phyloP scores from a whole-genome alignment of 2,113 vertebrate genomes.

The Ariopsis seemanni region DNA sequence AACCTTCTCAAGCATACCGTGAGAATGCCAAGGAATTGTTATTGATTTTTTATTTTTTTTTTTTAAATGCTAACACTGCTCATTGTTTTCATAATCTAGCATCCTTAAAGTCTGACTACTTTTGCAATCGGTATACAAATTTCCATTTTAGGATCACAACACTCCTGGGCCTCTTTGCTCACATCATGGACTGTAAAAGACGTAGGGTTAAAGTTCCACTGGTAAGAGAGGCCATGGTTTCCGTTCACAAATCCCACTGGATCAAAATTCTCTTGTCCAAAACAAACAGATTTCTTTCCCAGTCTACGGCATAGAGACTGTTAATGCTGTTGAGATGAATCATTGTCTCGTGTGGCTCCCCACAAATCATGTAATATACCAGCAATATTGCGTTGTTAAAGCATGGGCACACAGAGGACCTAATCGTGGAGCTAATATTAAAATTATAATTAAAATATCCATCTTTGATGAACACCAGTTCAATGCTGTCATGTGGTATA shows the following conservation, averaged over 20 bases:
- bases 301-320: constrained; percentile 34
- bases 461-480: constrained; percentile 25
- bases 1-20: not conserved
- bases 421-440: constrained; percentile 4
- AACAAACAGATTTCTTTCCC: constrained; percentile 52
- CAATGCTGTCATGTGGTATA: constrained; percentile 3
- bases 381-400: constrained; percentile 31
- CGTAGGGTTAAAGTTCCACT: constrained; percentile 14
- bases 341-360: constrained; percentile 26
- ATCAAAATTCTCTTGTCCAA: constrained; percentile 52
- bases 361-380: constrained; percentile 41
- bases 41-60: not conserved
- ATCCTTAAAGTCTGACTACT: not conserved
- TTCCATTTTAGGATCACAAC: not conserved
- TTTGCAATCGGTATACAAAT: not conserved
- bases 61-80: not conserved
- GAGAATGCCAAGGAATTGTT: not conserved
- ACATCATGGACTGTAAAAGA: constrained; percentile 25
- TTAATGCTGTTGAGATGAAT: constrained; percentile 49
- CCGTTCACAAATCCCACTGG: constrained; percentile 46
- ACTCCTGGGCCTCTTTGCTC: constrained; percentile 26
- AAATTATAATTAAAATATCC: constrained; percentile 43
- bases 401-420: not conserved
- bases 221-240: constrained; percentile 39
- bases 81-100: not conserved